Conservation (phyloP, 2,797 vertebrate species). For the Fistularia tabacaria region DNA sequence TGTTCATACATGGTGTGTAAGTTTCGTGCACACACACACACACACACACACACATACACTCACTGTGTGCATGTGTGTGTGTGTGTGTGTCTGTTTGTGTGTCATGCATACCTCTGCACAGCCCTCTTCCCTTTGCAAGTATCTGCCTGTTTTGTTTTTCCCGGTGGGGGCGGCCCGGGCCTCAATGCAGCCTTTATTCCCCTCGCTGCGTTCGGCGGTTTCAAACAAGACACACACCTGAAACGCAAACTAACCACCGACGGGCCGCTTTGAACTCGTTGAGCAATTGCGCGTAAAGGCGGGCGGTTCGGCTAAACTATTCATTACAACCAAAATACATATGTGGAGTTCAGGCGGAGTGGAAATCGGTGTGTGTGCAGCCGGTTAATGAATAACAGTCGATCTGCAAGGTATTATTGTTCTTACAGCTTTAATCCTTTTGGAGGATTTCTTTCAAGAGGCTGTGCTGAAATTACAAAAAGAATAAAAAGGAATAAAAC, state of each 20-base stretch:
- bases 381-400: too few relatives aligned
- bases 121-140: conserved; percentile 29
- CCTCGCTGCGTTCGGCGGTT: conserved; percentile 2
- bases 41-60: too few relatives aligned
- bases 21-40: too few relatives aligned
- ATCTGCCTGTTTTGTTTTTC: conserved; percentile 40
- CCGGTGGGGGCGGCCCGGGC: conserved; percentile 4
- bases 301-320: neutral
- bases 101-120: conserved; percentile 22
- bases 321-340: too few relatives aligned
- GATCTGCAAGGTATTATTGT: too few relatives aligned
- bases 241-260: conserved; percentile 25
- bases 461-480: too few relatives aligned
- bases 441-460: too few relatives aligned
- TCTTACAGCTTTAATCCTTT: too few relatives aligned
- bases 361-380: too few relatives aligned
- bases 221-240: conserved; percentile 38
- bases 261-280: conserved; percentile 20
- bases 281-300: conserved; percentile 23
- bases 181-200: conserved; percentile 35
- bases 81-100: neutral
- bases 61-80: neutral
- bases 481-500: too few relatives aligned
- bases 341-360: too few relatives aligned
- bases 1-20: too few relatives aligned